Conservation (phyloP, 2,797 vertebrate genomes). For the Sebastes wilsoni region DNA sequence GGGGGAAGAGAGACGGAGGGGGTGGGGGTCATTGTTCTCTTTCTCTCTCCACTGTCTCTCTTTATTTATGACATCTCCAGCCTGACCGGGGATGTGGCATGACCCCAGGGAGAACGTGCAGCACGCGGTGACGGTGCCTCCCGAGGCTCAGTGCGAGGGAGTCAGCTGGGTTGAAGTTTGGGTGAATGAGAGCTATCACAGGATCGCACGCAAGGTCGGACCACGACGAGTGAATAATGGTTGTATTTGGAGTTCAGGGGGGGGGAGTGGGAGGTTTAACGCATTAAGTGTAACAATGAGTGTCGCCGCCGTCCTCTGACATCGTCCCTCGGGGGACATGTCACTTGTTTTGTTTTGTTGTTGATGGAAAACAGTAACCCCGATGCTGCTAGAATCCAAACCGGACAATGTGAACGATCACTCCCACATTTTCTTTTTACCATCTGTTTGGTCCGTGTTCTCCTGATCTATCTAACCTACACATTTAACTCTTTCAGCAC, state of each 20-base stretch:
- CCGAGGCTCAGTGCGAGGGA: slow-evolving; percentile 63
- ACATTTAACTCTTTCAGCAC: background rate
- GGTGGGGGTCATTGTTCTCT: slow-evolving; percentile 70
- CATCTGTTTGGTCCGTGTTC: slow-evolving; percentile 8
- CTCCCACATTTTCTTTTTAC: slow-evolving; percentile 7
- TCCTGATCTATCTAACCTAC: background rate
- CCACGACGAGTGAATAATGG: slow-evolving; percentile 51
- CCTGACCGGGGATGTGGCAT: slow-evolving; percentile 60
- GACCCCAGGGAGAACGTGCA: slow-evolving; percentile 65
- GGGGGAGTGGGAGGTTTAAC: slow-evolving; percentile 42
- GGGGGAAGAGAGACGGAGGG: slow-evolving; percentile 40
- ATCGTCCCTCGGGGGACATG: slow-evolving; percentile 60
- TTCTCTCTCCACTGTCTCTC: slow-evolving; percentile 60
- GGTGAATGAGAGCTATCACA: slow-evolving; percentile 65
- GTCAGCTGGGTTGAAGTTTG: slow-evolving; percentile 75
- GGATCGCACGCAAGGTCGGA: slow-evolving; percentile 36
- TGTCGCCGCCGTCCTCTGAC: slow-evolving; percentile 46
- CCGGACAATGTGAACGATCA: background rate
- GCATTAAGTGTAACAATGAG: slow-evolving; percentile 64
- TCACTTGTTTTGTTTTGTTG: slow-evolving; percentile 64
- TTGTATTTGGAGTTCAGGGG: slow-evolving; percentile 12
- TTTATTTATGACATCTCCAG: slow-evolving; percentile 82
- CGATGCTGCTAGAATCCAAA: background rate
- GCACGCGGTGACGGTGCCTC: slow-evolving; percentile 39
- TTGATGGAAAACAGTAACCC: slow-evolving; percentile 40